Percentiles rank a stretch among this genome's conserved stretches.
Conservation (phyloP, 2,888 invertebrate genomes). For the Conus canariensis region DNA sequence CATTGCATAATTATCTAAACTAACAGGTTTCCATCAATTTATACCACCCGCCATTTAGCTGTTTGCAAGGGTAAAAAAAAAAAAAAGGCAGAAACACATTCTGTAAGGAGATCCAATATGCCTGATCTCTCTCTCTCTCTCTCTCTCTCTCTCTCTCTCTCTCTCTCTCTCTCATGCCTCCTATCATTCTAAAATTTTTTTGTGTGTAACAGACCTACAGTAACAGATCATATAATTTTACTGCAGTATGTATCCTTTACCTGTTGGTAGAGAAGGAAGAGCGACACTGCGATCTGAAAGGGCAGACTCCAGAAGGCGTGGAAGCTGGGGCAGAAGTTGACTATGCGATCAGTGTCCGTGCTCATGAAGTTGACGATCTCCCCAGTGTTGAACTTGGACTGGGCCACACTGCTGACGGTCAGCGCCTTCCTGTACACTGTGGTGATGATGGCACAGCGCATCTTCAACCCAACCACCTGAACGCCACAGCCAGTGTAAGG, state of each 20-base stretch:
- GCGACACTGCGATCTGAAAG: conserved; percentile 81
- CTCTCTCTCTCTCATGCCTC: too few relatives aligned
- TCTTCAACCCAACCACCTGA: conserved; percentile 87
- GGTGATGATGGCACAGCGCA: conserved; percentile 91
- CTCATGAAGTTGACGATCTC: conserved; percentile 98
- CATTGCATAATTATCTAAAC: too few relatives aligned
- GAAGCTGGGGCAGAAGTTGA: conserved; percentile 97
- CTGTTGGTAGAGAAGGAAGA: conserved; percentile 68
- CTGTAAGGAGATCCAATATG: too few relatives aligned
- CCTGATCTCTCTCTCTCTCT: too few relatives aligned
- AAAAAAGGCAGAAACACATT: too few relatives aligned
- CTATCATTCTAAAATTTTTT: too few relatives aligned
- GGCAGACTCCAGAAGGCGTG: conserved; percentile 98
- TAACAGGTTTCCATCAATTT: too few relatives aligned
- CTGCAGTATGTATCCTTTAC: background rate
- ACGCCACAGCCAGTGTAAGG: conserved; percentile 78
- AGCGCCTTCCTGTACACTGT: conserved; percentile 88
- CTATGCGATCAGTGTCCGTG: conserved; percentile 95
- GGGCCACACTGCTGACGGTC: conserved; percentile 78
- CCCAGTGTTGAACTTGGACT: conserved; percentile 82
- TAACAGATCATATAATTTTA: too few relatives aligned
- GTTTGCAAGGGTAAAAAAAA: too few relatives aligned
- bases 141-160: too few relatives aligned
- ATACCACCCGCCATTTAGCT: too few relatives aligned
- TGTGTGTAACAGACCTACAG: too few relatives aligned